Base-by-base conservation (phyloP, 2,113 vertebrate species). In the Lampris megalopsis region DNA sequence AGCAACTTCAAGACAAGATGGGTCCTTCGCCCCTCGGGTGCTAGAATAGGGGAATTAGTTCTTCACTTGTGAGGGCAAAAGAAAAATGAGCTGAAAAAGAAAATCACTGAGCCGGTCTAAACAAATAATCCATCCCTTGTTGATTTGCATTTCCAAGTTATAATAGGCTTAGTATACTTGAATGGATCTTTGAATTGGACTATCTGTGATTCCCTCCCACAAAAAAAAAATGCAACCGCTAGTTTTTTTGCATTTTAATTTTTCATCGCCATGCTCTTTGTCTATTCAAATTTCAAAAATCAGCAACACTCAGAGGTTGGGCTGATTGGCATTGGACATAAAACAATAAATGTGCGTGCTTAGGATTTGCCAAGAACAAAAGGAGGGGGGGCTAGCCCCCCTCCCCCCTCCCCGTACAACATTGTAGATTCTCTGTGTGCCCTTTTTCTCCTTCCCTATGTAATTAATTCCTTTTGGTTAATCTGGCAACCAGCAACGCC, bases 21-120 rank as follows among this genome's bases (percentile, higher is more conserved):
- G 78, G 43, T 52, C 35, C 67, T 35, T 60, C 50, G 9, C 9
- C 52, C 43, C 68, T 63, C 58, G 52, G 54, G 53, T 49, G 50
- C 0, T 3, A 57, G 40, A 50, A 50, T 57, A 38, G 8, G 66
- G 10, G 10, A 79, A 11, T 37, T 41, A 50, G 10, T 43, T 43
- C 41, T n/a, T 13, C 7, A 2, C 2, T 54, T 36, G 6, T 58
- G 54, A 56, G 5, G 11, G 8, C 4, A 60, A 43, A 68, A 3
- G 6, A 8, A 45, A 69, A 43, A 6, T 24, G 24, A 24, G 24
- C 24, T 24, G 24, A 42, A 1, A 1, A 7, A 45, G 38, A 13
- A 11, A 50, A 41, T 37, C 24, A 38, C n/a, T 45, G 7, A 58
- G 2, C 45, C 45, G 75, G 10, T 58, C 37, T 0, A 40, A 57